Evolutionary conservation across 1,140 invertebrate genomes (phyloP).

Genomic region (Xylocopa sonorina): DNA sequence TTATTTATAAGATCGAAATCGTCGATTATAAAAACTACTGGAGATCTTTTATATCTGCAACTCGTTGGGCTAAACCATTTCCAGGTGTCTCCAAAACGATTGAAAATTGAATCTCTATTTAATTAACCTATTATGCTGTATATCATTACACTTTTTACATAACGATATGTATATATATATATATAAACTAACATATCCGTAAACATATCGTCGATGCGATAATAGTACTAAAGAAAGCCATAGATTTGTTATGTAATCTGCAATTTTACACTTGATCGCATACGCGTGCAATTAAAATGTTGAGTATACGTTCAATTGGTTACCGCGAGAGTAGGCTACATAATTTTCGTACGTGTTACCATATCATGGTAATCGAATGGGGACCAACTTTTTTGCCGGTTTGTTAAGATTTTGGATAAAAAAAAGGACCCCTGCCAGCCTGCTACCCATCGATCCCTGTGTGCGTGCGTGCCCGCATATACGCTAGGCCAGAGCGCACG

Average conservation of each 20-base stretch:
- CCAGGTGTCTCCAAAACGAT: not conserved
- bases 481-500: not conserved
- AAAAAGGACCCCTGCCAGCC: not conserved
- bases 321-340: no score
- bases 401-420: not conserved
- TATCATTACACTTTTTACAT: not conserved
- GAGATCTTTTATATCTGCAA: not conserved
- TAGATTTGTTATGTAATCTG: constrained; percentile 21
- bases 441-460: not conserved
- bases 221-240: not conserved
- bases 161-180: no score
- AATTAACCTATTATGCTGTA: not conserved
- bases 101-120: not conserved
- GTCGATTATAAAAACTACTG: not conserved
- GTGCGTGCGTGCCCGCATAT: not conserved
- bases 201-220: not conserved
- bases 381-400: not conserved
- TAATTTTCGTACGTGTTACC: not conserved
- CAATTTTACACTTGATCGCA: not conserved
- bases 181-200: no score
- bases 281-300: no score
- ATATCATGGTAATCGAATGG: not conserved
- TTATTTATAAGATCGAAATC: not conserved
- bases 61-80: not conserved
- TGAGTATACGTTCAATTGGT: no score